Conservation (phyloP, 1,140 invertebrate species). For the Ceratina calcarata region DNA sequence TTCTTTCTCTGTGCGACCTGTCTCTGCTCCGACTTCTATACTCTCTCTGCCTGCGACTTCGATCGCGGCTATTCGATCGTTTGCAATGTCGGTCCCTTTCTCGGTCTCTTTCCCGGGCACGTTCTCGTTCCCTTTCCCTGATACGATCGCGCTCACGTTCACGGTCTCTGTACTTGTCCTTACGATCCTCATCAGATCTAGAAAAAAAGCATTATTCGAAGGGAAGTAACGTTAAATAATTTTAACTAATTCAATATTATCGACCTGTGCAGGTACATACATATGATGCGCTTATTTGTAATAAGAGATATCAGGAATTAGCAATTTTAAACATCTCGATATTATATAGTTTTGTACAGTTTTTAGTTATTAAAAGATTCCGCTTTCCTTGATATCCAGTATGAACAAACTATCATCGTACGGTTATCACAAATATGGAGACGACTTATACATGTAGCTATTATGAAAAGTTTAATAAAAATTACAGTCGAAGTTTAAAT, state of each 20-base stretch:
- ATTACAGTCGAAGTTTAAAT: neutral
- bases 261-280: neutral
- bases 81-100: constrained; percentile 71
- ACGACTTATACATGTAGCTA: neutral
- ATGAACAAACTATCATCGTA: constrained; percentile 10
- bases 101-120: constrained; percentile 68
- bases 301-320: constrained; percentile 26
- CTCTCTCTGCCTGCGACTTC: constrained; percentile 68
- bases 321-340: neutral
- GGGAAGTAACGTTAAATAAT: constrained; percentile 58
- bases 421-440: constrained; percentile 25
- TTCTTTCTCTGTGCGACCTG: constrained; percentile 70
- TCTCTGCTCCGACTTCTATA: constrained; percentile 77
- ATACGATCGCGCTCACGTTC: constrained; percentile 71
- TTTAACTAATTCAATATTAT: constrained; percentile 17
- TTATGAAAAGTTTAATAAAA: neutral
- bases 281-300: neutral
- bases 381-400: constrained; percentile 12
- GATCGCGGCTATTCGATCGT: constrained; percentile 70
- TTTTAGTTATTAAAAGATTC: neutral
- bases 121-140: constrained; percentile 70
- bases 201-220: constrained; percentile 68
- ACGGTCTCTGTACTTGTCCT: constrained; percentile 70
- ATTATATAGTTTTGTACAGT: neutral
- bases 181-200: constrained; percentile 76